Conservation (phyloP, 2,113 vertebrate genomes). For the Ctenomys sociabilis region DNA sequence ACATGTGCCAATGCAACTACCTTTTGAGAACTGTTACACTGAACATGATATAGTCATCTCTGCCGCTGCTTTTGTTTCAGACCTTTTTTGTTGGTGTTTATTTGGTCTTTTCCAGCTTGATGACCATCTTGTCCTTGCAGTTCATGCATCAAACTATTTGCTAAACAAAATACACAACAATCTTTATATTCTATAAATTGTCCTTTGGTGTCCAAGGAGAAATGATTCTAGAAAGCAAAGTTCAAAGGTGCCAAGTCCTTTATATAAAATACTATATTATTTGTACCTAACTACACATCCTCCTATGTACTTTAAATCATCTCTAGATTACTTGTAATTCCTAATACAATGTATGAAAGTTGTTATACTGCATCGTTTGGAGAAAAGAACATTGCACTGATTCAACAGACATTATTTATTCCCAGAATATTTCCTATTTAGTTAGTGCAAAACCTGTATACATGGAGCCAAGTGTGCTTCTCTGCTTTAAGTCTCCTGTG, state of each 20-base stretch:
- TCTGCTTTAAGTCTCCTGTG: neutral
- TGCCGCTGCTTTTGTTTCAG: constrained; percentile 24
- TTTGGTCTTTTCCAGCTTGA: neutral
- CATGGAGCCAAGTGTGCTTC: neutral
- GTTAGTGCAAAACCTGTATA: neutral
- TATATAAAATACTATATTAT: neutral
- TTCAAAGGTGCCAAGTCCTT: neutral
- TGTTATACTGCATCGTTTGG: neutral
- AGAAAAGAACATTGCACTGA: neutral
- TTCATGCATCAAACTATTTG: neutral
- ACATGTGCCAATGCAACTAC: neutral
- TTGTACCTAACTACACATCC: neutral
- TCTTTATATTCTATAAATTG: neutral
- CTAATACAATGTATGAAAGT: neutral
- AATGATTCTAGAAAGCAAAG: neutral
- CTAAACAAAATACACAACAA: neutral
- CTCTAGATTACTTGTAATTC: neutral
- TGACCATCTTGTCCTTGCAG: neutral
- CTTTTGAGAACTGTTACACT: neutral
- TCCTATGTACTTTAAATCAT: neutral
- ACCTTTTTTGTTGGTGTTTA: neutral
- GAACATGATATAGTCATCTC: neutral
- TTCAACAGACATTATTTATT: neutral
- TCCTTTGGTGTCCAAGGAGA: neutral
- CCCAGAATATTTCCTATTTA: neutral